Percentiles rank a stretch among this genome's conserved stretches.
phyloP scores from a whole-genome alignment of 2,888 invertebrate species.

The Melipona beecheii region DNA sequence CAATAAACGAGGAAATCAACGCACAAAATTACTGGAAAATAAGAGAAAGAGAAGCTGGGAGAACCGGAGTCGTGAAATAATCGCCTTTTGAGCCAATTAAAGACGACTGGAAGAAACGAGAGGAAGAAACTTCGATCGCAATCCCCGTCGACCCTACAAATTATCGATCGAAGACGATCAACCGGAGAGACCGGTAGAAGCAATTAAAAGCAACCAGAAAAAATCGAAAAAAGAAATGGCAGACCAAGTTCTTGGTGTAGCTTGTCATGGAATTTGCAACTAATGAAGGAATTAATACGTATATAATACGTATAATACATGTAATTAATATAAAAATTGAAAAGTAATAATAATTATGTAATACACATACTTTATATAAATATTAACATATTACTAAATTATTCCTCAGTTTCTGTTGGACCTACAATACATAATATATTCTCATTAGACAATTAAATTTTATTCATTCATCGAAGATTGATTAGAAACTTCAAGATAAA shows the following conservation, averaged over 20 bases:
- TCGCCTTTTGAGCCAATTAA: constrained; percentile 15
- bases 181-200: neutral
- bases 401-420: too few relatives aligned
- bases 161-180: constrained; percentile 26
- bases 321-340: too few relatives aligned
- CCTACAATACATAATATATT: too few relatives aligned
- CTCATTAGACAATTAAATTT: too few relatives aligned
- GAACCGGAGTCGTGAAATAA: neutral
- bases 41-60: too few relatives aligned
- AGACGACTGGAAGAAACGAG: neutral
- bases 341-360: too few relatives aligned
- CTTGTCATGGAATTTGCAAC: neutral
- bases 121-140: neutral
- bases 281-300: neutral
- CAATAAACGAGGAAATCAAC: too few relatives aligned
- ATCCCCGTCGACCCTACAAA: neutral
- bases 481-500: too few relatives aligned
- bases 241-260: neutral
- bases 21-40: too few relatives aligned
- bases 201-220: constrained; percentile 22
- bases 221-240: neutral
- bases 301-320: neutral
- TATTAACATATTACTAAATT: neutral
- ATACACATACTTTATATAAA: neutral
- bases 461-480: too few relatives aligned